Evolutionary conservation across 2,888 invertebrate genomes (phyloP), one percentile per base, ranked within the genome.

Genomic region (Apodemia duryi): DNA sequence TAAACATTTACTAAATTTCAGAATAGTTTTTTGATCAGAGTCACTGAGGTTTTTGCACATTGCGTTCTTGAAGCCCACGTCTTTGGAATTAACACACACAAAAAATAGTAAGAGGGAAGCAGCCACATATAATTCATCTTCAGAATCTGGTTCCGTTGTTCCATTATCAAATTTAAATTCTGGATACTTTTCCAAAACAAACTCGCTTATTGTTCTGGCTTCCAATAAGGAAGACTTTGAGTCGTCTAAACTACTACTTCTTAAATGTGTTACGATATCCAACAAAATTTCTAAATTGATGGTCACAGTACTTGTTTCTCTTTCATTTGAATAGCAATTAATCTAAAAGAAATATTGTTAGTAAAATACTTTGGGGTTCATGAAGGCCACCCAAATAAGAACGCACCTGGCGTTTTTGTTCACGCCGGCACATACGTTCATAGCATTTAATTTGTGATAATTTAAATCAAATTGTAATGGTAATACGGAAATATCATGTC

Each of bases 1-100:
- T n/a, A 93, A 73, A 60, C 77, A 79, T 77, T 93, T 93, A 66
- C 91, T 89, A 72, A 93, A 93, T 64, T 85, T 85, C 76, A 93
- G 83, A 71, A 94, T 93, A 29, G 82, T 86, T 67, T 93, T 83
- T 77, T 94, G 94, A 54, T 93, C 92, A 10, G 86, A 88, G n/a
- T 78, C 74, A 66, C 85, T 83, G 29, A 94, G 77, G 66, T 89
- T 90, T 62, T 81, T 84, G 71, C 93, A 93, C 93, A 94, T 94
- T 0, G 89, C 92, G 74, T 82, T 86, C 72, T 93, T 92, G 67
- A 93, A 88, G 65, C 86, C 78, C n/a, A 89, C 83, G 75, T 93
- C 89, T 71, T 93, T 93, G 11, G 93, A 90, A 70, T 86, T 90
- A 10, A 91, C 86, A 76, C 92, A 93, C 38, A 92, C 86, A 80